phyloP scores from a whole-genome alignment of 2,797 vertebrate genomes.

The Pangasius krempfi region DNA sequence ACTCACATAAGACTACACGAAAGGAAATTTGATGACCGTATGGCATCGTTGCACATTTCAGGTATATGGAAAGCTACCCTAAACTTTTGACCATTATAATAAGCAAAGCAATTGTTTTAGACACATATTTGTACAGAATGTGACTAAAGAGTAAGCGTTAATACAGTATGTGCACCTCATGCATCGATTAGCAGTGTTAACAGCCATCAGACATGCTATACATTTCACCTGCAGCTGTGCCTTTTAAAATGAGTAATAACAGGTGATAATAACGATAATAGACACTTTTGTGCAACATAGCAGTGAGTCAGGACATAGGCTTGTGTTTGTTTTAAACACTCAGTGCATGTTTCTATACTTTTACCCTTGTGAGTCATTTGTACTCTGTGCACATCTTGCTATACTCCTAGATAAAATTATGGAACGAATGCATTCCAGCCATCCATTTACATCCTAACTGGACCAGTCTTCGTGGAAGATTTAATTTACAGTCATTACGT shows the following conservation, averaged over 20 bases:
- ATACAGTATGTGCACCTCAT: not conserved
- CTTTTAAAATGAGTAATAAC: constrained; percentile 5
- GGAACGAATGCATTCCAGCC: constrained; percentile 15
- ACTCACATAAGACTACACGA: not conserved
- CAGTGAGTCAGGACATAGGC: constrained; percentile 29
- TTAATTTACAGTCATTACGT: constrained; percentile 28
- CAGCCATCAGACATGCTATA: not conserved
- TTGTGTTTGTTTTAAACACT: constrained; percentile 43
- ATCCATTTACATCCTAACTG: constrained; percentile 19
- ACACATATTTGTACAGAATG: not conserved
- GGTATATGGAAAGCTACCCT: too few relatives aligned
- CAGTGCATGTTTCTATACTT: not conserved
- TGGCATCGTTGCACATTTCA: not conserved
- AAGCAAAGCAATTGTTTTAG: not conserved
- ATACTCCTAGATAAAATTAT: constrained; percentile 9
- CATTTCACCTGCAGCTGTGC: constrained; percentile 20
- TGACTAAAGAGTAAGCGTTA: not conserved
- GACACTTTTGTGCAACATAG: constrained; percentile 55
- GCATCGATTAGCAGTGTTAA: not conserved
- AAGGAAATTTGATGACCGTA: not conserved
- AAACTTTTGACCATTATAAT: not conserved
- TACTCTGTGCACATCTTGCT: constrained; percentile 19
- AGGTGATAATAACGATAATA: not conserved
- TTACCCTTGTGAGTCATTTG: constrained; percentile 13
- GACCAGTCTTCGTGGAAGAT: constrained; percentile 25